These are phyloP conservation scores for Stercorarius parasiticus DNA, from an alignment of 2,113 vertebrate genomes.

Conservation along the genomic window DNA sequence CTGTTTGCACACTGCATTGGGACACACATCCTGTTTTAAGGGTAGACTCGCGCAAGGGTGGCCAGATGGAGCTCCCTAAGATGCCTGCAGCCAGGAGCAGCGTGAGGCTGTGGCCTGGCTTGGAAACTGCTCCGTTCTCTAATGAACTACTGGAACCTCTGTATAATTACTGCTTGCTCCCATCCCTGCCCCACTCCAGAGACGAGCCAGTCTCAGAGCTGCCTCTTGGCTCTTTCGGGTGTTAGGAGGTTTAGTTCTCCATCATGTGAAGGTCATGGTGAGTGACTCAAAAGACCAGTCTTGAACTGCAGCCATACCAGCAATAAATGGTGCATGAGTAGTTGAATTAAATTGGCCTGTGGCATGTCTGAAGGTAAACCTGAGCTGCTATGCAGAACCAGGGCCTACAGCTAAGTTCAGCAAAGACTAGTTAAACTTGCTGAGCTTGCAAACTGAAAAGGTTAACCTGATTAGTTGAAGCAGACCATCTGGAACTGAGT, in stretches of 20 bases:
- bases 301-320: neutral
- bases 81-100: neutral
- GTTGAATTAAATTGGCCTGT: neutral
- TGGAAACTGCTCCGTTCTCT: neutral
- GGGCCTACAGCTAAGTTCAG: neutral
- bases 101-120: neutral
- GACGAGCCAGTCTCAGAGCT: neutral
- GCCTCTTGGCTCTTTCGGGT: neutral
- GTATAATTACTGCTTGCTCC: neutral
- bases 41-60: neutral
- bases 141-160: neutral
- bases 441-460: neutral
- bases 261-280: accelerated
- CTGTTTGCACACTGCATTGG: neutral
- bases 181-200: neutral
- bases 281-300: neutral
- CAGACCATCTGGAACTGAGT: neutral
- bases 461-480: neutral
- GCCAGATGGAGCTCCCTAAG: neutral
- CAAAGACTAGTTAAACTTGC: neutral
- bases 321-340: neutral
- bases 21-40: neutral
- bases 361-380: neutral
- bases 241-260: neutral
- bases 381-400: neutral